Evolutionary conservation across 2,888 invertebrate genomes (phyloP).

Genomic region (Polydrusus pterygomalis): DNA sequence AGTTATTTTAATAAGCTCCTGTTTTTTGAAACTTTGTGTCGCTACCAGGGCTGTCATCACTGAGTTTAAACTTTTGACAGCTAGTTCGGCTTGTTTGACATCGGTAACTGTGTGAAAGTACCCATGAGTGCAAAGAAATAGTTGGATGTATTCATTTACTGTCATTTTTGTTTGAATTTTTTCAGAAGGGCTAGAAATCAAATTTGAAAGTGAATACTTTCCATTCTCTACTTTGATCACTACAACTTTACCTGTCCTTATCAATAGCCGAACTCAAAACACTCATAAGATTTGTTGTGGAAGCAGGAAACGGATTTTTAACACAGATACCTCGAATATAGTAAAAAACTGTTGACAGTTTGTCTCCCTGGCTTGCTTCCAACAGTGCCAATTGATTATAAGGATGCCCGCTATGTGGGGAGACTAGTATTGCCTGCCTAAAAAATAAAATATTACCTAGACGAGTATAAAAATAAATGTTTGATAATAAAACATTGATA

Average conservation of each 20-base stretch:
- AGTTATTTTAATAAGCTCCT: slow-evolving; percentile 85
- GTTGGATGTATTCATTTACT: slow-evolving; percentile 75
- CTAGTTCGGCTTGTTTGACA: slow-evolving; percentile 77
- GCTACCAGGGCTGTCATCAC: slow-evolving; percentile 85
- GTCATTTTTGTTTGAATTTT: slow-evolving; percentile 77
- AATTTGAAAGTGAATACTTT: neutral
- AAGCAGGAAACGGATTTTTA: slow-evolving; percentile 89
- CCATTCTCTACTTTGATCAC: neutral
- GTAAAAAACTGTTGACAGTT: slow-evolving; percentile 89
- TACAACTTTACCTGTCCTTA: slow-evolving; percentile 69
- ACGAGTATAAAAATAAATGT: no score
- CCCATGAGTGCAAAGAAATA: slow-evolving; percentile 80
- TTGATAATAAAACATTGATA: no score
- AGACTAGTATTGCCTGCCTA: slow-evolving; percentile 83
- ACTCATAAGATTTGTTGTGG: slow-evolving; percentile 85
- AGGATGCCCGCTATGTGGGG: slow-evolving; percentile 88
- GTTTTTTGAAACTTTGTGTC: slow-evolving; percentile 84
- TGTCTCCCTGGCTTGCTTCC: slow-evolving; percentile 86
- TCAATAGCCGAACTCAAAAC: slow-evolving; percentile 78
- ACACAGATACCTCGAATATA: slow-evolving; percentile 89
- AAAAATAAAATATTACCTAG: slow-evolving; percentile 42
- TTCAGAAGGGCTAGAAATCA: slow-evolving; percentile 68
- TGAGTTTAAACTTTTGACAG: slow-evolving; percentile 80
- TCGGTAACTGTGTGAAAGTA: slow-evolving; percentile 74
- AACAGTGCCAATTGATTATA: slow-evolving; percentile 92